Percentiles rank a stretch among this genome's conserved stretches.
phyloP scores from a whole-genome alignment of 2,797 vertebrate genomes.

The Poecilia velifera region DNA sequence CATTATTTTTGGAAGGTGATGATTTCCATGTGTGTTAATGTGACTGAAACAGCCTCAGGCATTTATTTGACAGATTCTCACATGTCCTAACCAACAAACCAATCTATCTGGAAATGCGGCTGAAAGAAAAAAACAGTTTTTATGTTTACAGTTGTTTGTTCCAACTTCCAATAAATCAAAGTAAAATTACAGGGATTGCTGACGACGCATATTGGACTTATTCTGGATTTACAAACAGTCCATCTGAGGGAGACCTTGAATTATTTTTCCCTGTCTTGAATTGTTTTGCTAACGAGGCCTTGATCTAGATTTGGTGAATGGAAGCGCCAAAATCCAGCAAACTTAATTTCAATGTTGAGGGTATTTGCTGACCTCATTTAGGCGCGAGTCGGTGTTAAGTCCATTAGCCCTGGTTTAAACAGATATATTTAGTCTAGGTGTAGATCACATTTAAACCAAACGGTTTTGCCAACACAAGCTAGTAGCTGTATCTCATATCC shows the following conservation, averaged over 20 bases:
- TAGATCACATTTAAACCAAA: not conserved
- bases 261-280: not conserved
- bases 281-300: not conserved
- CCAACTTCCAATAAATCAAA: not conserved
- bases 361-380: not conserved
- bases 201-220: not conserved
- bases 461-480: not conserved
- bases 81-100: not conserved
- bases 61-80: not conserved
- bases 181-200: not conserved
- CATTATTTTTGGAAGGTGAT: no score
- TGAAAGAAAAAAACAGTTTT: not conserved
- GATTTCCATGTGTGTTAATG: not conserved
- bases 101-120: not conserved
- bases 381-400: not conserved
- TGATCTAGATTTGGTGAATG: not conserved
- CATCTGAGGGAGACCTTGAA: no score
- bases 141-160: not conserved
- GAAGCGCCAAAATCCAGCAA: not conserved
- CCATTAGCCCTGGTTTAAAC: not conserved
- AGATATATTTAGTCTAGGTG: not conserved
- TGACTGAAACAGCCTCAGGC: not conserved
- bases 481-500: not conserved
- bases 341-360: not conserved
- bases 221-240: not conserved